Evolutionary conservation across 2,888 invertebrate species (phyloP).

Genomic region (Acanthosoma haemorrhoidale): DNA sequence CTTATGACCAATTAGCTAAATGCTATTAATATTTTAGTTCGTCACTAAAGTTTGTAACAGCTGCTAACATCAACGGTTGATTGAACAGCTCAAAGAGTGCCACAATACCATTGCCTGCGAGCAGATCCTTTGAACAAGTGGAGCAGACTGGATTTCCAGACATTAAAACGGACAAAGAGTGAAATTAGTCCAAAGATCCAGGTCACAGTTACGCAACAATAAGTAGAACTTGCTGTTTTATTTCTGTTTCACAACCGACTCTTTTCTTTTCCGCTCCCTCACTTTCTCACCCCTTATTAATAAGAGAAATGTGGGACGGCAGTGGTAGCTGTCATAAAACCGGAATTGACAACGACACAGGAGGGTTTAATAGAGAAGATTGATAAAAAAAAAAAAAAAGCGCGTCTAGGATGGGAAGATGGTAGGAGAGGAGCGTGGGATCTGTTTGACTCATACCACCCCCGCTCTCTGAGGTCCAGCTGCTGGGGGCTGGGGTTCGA

Average conservation of each 20-base stretch:
- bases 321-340: not conserved
- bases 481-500: too few relatives aligned
- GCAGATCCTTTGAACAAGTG: not conserved
- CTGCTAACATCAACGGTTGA: too few relatives aligned
- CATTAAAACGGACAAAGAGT: not conserved
- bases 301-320: too few relatives aligned
- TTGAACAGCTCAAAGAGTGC: too few relatives aligned
- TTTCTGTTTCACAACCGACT: not conserved
- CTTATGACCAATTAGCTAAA: too few relatives aligned
- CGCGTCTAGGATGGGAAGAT: not conserved
- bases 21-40: too few relatives aligned
- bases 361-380: too few relatives aligned
- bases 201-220: constrained; percentile 19
- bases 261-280: not conserved
- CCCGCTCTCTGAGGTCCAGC: too few relatives aligned
- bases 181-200: constrained; percentile 21
- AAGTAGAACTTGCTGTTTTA: constrained; percentile 13
- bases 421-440: not conserved
- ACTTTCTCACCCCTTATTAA: not conserved
- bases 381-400: not conserved
- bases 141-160: not conserved
- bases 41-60: too few relatives aligned
- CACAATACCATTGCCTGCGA: not conserved
- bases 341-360: not conserved
- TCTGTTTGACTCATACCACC: too few relatives aligned